A percentile compares a stretch with the other conserved stretches of the same genome.
phyloP scores from a whole-genome alignment of 1,140 invertebrate species.

The Ceratitis capitata region DNA sequence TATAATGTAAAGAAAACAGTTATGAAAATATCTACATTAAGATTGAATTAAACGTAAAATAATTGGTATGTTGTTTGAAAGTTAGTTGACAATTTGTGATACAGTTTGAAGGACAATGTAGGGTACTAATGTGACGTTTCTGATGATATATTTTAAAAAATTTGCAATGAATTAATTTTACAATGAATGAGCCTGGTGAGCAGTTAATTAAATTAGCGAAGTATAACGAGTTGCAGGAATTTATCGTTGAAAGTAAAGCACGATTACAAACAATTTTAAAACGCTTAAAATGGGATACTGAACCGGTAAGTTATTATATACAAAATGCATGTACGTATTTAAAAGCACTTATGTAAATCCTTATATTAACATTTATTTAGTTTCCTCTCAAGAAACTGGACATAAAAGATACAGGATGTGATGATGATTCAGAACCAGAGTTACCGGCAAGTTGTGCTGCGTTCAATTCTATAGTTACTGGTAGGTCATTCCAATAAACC shows the following conservation, averaged over 20 bases:
- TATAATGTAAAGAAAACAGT: background rate
- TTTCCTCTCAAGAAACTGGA: background rate
- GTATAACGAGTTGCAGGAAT: background rate
- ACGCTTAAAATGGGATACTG: slow-evolving; percentile 28
- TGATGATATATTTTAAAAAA: background rate
- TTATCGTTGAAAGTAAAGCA: background rate
- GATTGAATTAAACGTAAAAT: background rate
- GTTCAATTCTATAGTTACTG: background rate
- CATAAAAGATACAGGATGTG: background rate
- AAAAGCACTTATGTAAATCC: background rate
- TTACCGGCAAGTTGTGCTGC: slow-evolving; percentile 21
- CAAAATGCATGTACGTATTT: background rate
- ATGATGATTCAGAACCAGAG: background rate
- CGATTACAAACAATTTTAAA: slow-evolving; percentile 13
- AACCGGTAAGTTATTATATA: slow-evolving; percentile 1
- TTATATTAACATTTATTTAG: background rate
- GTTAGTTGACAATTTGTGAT: background rate
- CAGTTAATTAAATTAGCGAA: background rate
- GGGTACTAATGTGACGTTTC: background rate
- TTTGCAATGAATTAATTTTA: background rate
- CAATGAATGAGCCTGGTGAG: background rate
- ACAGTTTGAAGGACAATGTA: background rate
- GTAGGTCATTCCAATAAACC: background rate
- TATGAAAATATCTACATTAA: no score
- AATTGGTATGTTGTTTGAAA: background rate